phyloP scores from a whole-genome alignment of 2,113 vertebrate species.

The Laticauda laticaudata region DNA sequence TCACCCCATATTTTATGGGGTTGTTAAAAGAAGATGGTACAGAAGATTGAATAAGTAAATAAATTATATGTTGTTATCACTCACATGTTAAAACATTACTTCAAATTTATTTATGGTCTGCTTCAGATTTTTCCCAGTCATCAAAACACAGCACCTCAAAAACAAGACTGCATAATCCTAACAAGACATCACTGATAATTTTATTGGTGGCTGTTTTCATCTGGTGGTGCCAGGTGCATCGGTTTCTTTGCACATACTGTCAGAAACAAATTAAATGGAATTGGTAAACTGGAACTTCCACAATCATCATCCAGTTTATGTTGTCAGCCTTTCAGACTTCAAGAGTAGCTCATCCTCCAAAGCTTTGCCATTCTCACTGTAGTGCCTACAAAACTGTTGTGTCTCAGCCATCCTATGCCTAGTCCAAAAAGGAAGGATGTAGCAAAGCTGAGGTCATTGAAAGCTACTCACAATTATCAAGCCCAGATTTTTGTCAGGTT shows the following conservation, averaged over 20 bases:
- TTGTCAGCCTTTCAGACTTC: neutral
- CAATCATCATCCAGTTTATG: neutral
- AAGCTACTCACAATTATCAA: neutral
- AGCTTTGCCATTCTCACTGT: neutral
- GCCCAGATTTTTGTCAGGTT: neutral
- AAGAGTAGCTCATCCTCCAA: neutral
- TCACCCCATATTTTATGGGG: no score
- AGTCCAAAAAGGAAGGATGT: neutral
- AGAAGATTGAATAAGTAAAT: neutral
- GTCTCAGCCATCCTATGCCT: neutral
- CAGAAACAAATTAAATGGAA: neutral
- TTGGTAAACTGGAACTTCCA: neutral
- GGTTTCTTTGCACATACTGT: neutral
- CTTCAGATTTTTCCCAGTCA: neutral
- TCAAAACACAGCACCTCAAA: neutral
- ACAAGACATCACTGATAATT: neutral
- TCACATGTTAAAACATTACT: neutral
- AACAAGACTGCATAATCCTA: neutral
- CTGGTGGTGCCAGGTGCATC: neutral
- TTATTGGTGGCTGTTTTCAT: neutral
- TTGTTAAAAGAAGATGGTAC: neutral
- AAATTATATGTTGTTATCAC: neutral
- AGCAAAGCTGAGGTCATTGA: neutral
- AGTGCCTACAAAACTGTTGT: neutral
- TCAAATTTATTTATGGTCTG: neutral